phyloP scores from a whole-genome alignment of 2,888 invertebrate species.

The Actias luna region DNA sequence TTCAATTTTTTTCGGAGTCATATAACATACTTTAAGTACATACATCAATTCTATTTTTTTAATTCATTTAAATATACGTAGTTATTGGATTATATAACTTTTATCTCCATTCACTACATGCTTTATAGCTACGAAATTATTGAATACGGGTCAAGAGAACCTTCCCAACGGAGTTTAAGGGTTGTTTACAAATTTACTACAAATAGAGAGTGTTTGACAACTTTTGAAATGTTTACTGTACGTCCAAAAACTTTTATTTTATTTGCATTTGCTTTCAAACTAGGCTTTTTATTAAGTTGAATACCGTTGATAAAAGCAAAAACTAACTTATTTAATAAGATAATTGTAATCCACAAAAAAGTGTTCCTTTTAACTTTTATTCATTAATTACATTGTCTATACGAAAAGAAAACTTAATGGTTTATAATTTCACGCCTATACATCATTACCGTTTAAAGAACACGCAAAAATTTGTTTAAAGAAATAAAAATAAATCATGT shows the following conservation, averaged over 20 bases:
- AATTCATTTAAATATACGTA: not conserved
- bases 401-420: not conserved
- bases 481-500: not conserved
- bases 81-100: slow-evolving; percentile 20
- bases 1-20: too few relatives aligned
- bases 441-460: not conserved
- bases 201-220: slow-evolving; percentile 22
- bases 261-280: not conserved
- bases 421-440: not conserved
- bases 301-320: not conserved
- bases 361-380: too few relatives aligned
- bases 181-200: slow-evolving; percentile 21
- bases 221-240: slow-evolving; percentile 16
- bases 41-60: not conserved
- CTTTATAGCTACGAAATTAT: slow-evolving; percentile 29
- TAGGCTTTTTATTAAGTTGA: not conserved
- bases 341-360: too few relatives aligned
- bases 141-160: slow-evolving; percentile 24
- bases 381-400: too few relatives aligned
- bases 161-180: slow-evolving; percentile 4
- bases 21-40: too few relatives aligned
- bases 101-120: slow-evolving; percentile 21
- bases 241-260: not conserved
- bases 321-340: too few relatives aligned
- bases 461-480: not conserved